A percentile compares a stretch with the other conserved stretches of the same genome.
phyloP scores from a whole-genome alignment of 2,888 invertebrate species.

The Yponomeuta malinellus region DNA sequence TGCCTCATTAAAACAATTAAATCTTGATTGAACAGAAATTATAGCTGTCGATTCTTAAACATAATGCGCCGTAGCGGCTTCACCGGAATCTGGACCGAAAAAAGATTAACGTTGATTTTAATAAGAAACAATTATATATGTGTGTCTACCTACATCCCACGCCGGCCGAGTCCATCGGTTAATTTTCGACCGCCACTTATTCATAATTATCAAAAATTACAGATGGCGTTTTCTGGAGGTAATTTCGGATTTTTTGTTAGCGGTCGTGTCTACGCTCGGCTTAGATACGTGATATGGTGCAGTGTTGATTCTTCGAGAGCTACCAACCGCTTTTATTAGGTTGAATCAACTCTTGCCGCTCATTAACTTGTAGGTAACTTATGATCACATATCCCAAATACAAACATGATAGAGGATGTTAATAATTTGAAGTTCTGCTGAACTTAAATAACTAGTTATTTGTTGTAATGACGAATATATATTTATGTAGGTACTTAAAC shows the following conservation, averaged over 20 bases:
- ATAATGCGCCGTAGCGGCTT: slow-evolving; percentile 68
- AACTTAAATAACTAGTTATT: background rate
- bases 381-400: background rate
- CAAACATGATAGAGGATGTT: background rate
- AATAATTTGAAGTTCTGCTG: background rate
- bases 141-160: slow-evolving; percentile 67
- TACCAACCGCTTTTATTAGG: background rate
- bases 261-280: slow-evolving; percentile 22
- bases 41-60: slow-evolving; percentile 75
- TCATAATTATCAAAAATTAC: slow-evolving; percentile 74
- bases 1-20: slow-evolving; percentile 76
- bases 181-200: slow-evolving; percentile 54
- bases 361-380: slow-evolving; percentile 4
- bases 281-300: slow-evolving; percentile 23
- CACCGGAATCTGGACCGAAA: slow-evolving; percentile 68
- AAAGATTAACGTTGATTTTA: slow-evolving; percentile 74
- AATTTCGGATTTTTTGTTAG: slow-evolving; percentile 55
- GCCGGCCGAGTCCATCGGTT: slow-evolving; percentile 60
- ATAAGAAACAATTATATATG: slow-evolving; percentile 74
- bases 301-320: slow-evolving; percentile 17
- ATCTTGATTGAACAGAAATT: slow-evolving; percentile 77
- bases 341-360: slow-evolving; percentile 7
- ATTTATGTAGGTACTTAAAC: background rate
- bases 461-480: background rate
- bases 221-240: slow-evolving; percentile 56